These are phyloP conservation scores for Porites lobata DNA, from an alignment of 92 coral and sea anemone genomes.

Conservation along the genomic window DNA sequence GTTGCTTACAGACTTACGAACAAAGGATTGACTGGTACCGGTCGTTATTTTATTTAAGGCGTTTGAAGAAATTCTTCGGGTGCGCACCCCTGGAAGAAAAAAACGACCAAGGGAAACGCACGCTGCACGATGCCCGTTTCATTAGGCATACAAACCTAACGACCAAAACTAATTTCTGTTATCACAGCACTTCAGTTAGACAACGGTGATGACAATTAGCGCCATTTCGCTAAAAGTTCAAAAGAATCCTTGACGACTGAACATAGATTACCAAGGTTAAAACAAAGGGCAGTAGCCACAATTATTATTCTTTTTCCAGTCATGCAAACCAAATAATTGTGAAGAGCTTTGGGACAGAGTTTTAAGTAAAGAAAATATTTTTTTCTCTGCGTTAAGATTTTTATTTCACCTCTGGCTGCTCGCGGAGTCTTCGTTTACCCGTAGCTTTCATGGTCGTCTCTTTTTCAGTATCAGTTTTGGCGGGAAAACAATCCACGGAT, in stretches of 20 bases:
- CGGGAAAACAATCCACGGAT: slow-evolving; percentile 13
- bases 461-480: neutral
- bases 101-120: neutral
- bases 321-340: no score
- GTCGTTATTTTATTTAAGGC: neutral
- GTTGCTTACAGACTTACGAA: neutral
- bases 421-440: neutral
- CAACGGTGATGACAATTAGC: neutral
- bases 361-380: no score
- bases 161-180: neutral
- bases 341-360: no score
- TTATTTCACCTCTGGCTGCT: neutral
- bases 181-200: neutral
- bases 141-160: neutral
- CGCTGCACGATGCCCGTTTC: neutral
- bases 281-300: neutral
- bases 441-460: neutral
- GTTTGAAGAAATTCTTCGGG: neutral
- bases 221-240: neutral
- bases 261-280: neutral
- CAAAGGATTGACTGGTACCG: slow-evolving; percentile 31
- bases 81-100: no score
- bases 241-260: neutral
- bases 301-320: neutral
- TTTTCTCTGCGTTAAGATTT: no score